Conservation (phyloP, 2,888 invertebrate genomes). For the Nemotelus pantherinus region DNA sequence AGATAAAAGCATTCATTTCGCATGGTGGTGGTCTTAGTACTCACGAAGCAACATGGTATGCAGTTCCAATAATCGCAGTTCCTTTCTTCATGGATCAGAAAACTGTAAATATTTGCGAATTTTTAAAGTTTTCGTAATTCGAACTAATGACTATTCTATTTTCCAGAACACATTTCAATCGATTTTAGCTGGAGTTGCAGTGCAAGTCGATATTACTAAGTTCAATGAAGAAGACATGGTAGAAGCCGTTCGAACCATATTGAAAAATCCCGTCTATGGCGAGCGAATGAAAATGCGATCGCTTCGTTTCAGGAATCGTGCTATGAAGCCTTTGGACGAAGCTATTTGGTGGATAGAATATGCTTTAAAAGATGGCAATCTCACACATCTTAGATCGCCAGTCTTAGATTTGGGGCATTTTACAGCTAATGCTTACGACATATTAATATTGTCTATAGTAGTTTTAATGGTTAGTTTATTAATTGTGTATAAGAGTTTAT, state of each 20-base stretch:
- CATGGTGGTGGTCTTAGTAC: constrained; percentile 59
- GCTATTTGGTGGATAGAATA: constrained; percentile 72
- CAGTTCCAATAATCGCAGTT: constrained; percentile 59
- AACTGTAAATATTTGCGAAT: constrained; percentile 42
- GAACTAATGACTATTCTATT: neutral
- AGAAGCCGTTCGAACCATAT: constrained; percentile 48
- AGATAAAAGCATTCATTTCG: constrained; percentile 57
- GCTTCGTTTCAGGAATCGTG: constrained; percentile 65
- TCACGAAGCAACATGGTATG: constrained; percentile 58
- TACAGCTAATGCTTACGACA: constrained; percentile 63
- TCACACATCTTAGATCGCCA: constrained; percentile 65
- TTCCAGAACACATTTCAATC: constrained; percentile 36
- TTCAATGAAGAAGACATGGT: constrained; percentile 48
- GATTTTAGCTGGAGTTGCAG: constrained; percentile 51
- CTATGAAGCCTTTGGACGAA: constrained; percentile 67
- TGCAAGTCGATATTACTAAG: constrained; percentile 51
- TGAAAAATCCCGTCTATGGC: constrained; percentile 49
- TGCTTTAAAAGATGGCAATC: constrained; percentile 67
- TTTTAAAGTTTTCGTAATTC: neutral
- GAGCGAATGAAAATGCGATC: constrained; percentile 62
- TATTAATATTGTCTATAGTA: too few species aligned
- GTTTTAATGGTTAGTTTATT: too few species aligned
- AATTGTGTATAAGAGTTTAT: too few species aligned
- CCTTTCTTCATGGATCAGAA: constrained; percentile 59
- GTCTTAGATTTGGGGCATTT: constrained; percentile 64